Conservation (phyloP, 2,113 vertebrate species). For the Lepisosteus osseus region DNA sequence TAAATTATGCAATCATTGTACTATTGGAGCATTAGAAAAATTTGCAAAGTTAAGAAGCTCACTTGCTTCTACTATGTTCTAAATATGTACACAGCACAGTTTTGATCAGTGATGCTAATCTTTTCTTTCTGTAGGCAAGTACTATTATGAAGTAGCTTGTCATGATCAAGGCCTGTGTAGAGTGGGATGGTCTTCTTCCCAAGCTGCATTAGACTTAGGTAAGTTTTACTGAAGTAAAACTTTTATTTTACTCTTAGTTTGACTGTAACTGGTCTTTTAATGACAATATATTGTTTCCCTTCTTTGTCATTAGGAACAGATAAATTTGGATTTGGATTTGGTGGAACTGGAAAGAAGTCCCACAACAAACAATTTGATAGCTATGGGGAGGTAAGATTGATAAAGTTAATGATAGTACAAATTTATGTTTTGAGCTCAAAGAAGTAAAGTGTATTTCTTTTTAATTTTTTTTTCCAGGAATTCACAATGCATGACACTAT, state of each 20-base stretch:
- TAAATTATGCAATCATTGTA: too few species aligned
- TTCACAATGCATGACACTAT: slow-evolving; percentile 97
- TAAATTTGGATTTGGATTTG: slow-evolving; percentile 94
- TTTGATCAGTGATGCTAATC: not conserved
- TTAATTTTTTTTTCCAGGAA: slow-evolving; percentile 65
- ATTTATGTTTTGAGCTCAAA: not conserved
- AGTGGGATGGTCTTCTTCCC: slow-evolving; percentile 90
- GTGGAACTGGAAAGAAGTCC: slow-evolving; percentile 97
- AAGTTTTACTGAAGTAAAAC: slow-evolving; percentile 31
- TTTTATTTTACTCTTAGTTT: not conserved
- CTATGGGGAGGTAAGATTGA: slow-evolving; percentile 84
- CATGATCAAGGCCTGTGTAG: slow-evolving; percentile 93
- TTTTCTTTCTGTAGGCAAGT: slow-evolving; percentile 66
- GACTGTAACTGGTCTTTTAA: not conserved
- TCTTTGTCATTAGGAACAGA: slow-evolving; percentile 78
- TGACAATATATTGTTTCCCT: not conserved
- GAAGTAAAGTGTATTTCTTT: not conserved
- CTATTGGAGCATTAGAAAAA: too few species aligned
- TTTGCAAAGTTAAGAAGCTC: too few species aligned
- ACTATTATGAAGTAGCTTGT: slow-evolving; percentile 91
- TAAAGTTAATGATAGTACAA: not conserved
- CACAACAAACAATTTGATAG: slow-evolving; percentile 98
- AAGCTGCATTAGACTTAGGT: slow-evolving; percentile 91
- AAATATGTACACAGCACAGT: too few species aligned
- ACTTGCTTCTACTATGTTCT: too few species aligned